phyloP scores from a whole-genome alignment of 2,888 invertebrate genomes.

The Meghimatium bilineatum region DNA sequence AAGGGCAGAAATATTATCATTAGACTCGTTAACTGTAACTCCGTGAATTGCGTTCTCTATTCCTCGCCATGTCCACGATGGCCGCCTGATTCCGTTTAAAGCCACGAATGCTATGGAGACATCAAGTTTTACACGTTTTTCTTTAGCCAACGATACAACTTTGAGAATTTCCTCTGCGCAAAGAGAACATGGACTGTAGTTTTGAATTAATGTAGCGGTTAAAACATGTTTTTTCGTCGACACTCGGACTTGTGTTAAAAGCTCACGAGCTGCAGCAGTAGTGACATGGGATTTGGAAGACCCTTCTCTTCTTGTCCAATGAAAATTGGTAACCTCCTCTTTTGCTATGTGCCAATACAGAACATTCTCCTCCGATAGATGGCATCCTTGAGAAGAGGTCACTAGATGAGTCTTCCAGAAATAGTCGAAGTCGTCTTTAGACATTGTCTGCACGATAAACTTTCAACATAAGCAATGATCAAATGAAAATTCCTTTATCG shows the following conservation, averaged over 20 bases:
- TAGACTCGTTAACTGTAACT: constrained; percentile 48
- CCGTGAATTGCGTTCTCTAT: constrained; percentile 14
- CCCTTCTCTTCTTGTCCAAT: constrained; percentile 47
- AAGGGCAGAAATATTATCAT: constrained; percentile 44
- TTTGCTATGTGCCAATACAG: constrained; percentile 45
- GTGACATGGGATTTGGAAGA: constrained; percentile 33
- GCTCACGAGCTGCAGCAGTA: constrained; percentile 45
- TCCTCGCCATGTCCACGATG: constrained; percentile 46
- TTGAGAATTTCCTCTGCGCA: constrained; percentile 48
- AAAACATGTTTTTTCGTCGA: constrained; percentile 41
- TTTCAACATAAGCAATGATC: neutral
- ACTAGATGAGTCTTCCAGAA: constrained; percentile 49
- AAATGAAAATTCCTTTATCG: no score
- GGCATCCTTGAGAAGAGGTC: constrained; percentile 10
- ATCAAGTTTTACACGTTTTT: constrained; percentile 46
- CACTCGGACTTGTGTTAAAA: constrained; percentile 49
- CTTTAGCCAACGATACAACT: constrained; percentile 37
- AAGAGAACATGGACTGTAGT: constrained; percentile 46
- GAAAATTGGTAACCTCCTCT: constrained; percentile 45
- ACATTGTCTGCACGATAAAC: constrained; percentile 37
- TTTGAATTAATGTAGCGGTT: constrained; percentile 44
- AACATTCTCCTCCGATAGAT: constrained; percentile 29
- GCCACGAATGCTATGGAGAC: constrained; percentile 47
- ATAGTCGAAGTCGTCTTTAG: constrained; percentile 48
- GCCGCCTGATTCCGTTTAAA: constrained; percentile 38